These are phyloP conservation scores for Epinephelus cyanopodus DNA, from an alignment of 2,113 vertebrate genomes.

Conservation along the genomic window DNA sequence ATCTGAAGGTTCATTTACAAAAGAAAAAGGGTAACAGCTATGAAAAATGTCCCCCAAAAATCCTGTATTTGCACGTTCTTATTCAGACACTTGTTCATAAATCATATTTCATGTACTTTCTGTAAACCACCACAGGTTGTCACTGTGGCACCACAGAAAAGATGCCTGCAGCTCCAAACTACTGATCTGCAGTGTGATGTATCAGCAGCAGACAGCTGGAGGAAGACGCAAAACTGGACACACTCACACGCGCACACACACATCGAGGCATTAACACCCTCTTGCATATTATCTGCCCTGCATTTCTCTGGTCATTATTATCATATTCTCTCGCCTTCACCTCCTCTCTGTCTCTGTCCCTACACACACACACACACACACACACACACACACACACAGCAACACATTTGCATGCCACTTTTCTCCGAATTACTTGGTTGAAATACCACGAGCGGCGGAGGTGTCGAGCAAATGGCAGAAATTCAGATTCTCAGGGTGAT, in stretches of 20 bases:
- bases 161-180: neutral
- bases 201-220: neutral
- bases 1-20: neutral
- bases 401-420: conserved; percentile 39
- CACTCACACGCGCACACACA: neutral
- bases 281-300: conserved; percentile 18
- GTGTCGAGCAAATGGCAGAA: conserved; percentile 57
- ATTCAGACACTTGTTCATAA: neutral
- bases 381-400: neutral
- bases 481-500: conserved; percentile 61
- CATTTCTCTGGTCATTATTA: conserved; percentile 22
- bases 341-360: neutral
- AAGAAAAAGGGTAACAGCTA: neutral
- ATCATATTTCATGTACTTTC: conserved; percentile 13
- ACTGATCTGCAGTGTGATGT: conserved; percentile 1
- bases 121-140: conserved; percentile 61
- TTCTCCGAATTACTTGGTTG: conserved; percentile 37
- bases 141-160: conserved; percentile 62
- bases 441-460: conserved; percentile 57
- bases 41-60: neutral
- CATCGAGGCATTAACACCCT: neutral
- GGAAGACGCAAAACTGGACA: neutral
- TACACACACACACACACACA: neutral
- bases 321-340: neutral
- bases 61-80: neutral